Conservation (phyloP, 2,888 invertebrate genomes). For the Chelonus formosanus region DNA sequence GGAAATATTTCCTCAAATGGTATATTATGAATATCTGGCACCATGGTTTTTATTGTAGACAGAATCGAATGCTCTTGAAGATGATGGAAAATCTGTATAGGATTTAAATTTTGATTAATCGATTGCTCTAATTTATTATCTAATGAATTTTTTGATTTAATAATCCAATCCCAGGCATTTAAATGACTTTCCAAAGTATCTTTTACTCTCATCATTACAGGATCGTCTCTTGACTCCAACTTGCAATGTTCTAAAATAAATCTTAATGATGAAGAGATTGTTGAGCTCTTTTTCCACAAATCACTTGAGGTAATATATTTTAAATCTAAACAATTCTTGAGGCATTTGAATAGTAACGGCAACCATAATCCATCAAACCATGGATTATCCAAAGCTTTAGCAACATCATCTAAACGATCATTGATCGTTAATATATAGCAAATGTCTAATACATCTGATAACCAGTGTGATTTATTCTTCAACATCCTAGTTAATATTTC, state of each 20-base stretch:
- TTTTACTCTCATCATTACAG: constrained; percentile 42
- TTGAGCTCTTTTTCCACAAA: constrained; percentile 37
- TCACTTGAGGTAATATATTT: constrained; percentile 36
- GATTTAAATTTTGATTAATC: constrained; percentile 40
- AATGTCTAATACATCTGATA: constrained; percentile 57
- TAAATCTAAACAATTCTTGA: constrained; percentile 46
- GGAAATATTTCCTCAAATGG: constrained; percentile 44
- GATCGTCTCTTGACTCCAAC: constrained; percentile 39
- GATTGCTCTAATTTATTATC: constrained; percentile 18
- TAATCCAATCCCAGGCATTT: constrained; percentile 50
- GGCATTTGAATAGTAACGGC: constrained; percentile 49
- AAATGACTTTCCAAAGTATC: constrained; percentile 45
- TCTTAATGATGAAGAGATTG: constrained; percentile 47
- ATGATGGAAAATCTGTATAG: constrained; percentile 48
- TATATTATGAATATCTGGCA: constrained; percentile 53
- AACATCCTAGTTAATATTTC: constrained; percentile 52
- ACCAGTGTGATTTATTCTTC: constrained; percentile 52
- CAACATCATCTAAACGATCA: constrained; percentile 45
- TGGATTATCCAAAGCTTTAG: constrained; percentile 46
- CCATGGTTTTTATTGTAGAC: constrained; percentile 48
- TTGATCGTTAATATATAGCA: constrained; percentile 49
- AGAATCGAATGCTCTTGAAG: constrained; percentile 49
- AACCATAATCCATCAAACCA: constrained; percentile 53
- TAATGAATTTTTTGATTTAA: constrained; percentile 36
- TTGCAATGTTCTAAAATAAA: constrained; percentile 50